Conservation (phyloP, 2,797 vertebrate species). For the Lepus townsendii region DNA sequence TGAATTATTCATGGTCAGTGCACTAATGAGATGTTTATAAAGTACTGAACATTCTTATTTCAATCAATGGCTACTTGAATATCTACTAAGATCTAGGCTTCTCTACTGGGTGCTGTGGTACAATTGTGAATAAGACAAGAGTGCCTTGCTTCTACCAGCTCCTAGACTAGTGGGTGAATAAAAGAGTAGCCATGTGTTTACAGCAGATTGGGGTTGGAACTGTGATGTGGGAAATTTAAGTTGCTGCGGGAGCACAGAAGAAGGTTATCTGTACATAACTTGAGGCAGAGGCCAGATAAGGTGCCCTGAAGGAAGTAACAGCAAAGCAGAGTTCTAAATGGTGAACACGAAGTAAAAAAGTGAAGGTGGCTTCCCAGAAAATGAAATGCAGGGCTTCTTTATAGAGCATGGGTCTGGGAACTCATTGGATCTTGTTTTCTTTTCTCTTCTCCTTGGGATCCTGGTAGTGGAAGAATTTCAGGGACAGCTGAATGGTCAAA, state of each 20-base stretch:
- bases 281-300: background rate
- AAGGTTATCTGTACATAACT: background rate
- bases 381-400: background rate
- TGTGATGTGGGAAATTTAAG: background rate
- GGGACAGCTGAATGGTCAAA: background rate
- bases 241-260: background rate
- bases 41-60: background rate
- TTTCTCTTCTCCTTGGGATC: background rate
- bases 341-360: background rate
- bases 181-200: background rate
- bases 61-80: background rate
- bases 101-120: background rate
- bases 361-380: background rate
- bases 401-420: background rate
- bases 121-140: background rate
- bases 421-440: background rate
- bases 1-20: background rate
- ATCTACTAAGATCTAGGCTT: background rate
- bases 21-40: background rate
- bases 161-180: background rate
- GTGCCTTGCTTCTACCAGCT: background rate
- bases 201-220: background rate
- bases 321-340: background rate
- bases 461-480: background rate
- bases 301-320: background rate